Evolutionary conservation across 2,113 vertebrate species (phyloP).

Genomic region (Tylochromis polylepis): DNA sequence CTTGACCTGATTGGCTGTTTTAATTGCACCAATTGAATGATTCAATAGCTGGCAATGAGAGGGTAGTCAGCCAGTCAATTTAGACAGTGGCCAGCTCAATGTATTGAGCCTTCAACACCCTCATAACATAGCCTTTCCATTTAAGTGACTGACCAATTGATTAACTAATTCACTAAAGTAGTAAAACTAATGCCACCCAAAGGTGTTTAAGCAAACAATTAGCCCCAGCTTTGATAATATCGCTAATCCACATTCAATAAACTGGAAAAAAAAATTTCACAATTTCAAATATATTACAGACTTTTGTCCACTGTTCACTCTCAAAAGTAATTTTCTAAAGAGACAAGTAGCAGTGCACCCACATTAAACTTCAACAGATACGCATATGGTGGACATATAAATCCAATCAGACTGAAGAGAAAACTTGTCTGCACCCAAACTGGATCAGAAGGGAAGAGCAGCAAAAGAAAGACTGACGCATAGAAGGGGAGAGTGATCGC

Average conservation of each 20-base stretch:
- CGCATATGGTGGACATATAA: constrained; percentile 27
- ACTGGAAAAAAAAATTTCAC: not conserved
- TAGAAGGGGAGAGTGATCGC: constrained; percentile 37
- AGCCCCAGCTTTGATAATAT: not conserved
- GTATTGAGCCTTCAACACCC: constrained; percentile 37
- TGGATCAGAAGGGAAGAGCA: constrained; percentile 55
- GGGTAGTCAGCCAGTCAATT: constrained; percentile 24
- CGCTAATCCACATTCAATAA: not conserved
- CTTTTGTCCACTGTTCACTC: constrained; percentile 12
- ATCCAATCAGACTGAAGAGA: constrained; percentile 57
- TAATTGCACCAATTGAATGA: constrained; percentile 71
- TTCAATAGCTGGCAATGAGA: constrained; percentile 55
- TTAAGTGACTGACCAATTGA: constrained; percentile 41
- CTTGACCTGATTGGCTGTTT: constrained; percentile 66
- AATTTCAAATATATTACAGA: not conserved
- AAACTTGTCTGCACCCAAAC: constrained; percentile 54
- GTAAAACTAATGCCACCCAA: not conserved
- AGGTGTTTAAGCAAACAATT: not conserved
- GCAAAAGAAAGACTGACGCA: constrained; percentile 52
- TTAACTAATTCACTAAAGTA: constrained; percentile 17
- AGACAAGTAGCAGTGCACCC: not conserved
- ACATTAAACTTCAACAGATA: constrained; percentile 14
- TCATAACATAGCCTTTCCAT: constrained; percentile 11
- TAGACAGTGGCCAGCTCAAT: constrained; percentile 32
- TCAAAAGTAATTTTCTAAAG: constrained; percentile 29